Conservation (phyloP, 2,888 invertebrate species). For the Pterostichus niger region DNA sequence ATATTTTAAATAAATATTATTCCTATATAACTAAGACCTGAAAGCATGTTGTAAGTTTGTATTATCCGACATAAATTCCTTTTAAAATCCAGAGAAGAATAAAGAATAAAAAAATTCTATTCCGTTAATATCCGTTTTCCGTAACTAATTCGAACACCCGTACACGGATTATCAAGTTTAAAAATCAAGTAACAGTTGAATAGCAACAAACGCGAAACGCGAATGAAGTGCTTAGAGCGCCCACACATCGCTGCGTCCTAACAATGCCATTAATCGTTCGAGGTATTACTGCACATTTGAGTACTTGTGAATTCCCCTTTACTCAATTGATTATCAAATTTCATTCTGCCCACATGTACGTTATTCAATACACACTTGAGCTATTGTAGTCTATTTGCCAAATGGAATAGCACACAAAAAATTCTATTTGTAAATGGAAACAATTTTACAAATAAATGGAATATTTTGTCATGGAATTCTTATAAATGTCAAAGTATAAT, state of each 20-base stretch:
- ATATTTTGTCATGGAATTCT: no score
- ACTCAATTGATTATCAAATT: conserved; percentile 43
- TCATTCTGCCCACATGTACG: conserved; percentile 29
- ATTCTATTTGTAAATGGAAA: not conserved
- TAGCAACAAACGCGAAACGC: conserved; percentile 24
- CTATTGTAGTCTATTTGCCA: conserved; percentile 1
- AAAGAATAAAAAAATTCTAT: not conserved
- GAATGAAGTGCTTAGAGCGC: conserved; percentile 23
- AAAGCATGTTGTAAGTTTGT: no score
- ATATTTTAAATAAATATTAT: no score
- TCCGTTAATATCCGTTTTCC: conserved; percentile 30
- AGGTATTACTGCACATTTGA: conserved; percentile 20
- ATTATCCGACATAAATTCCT: no score
- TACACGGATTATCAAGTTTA: conserved; percentile 20
- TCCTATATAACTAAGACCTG: no score
- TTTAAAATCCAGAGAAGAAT: not conserved
- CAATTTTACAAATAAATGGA: not conserved
- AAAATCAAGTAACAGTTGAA: conserved; percentile 38
- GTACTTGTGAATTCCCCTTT: conserved; percentile 21
- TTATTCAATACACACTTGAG: not conserved
- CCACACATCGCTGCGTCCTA: conserved; percentile 22
- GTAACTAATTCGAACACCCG: conserved; percentile 20
- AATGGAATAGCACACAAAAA: not conserved
- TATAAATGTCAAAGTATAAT: no score
- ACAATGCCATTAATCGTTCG: conserved; percentile 28